phyloP scores from a whole-genome alignment of 2,113 vertebrate genomes.

The Atlantisia rogersi region DNA sequence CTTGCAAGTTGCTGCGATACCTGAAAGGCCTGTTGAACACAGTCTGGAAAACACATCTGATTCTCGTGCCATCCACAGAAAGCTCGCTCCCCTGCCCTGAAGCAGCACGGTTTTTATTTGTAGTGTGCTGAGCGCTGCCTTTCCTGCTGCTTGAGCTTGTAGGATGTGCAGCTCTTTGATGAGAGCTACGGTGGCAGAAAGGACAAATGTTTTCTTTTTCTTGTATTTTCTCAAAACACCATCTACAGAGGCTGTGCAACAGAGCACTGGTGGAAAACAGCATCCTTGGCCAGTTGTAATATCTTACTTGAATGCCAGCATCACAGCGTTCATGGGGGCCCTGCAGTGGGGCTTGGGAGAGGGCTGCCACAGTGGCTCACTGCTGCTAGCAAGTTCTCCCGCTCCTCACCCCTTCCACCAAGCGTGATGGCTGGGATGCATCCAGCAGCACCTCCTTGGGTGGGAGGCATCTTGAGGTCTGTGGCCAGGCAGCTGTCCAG shows the following conservation, averaged over 20 bases:
- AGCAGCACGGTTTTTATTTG: neutral
- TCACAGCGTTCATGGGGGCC: rapidly evolving
- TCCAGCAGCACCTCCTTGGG: neutral
- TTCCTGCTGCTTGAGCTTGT: neutral
- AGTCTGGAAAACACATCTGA: neutral
- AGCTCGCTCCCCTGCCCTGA: neutral
- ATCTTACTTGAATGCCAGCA: neutral
- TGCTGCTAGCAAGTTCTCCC: neutral
- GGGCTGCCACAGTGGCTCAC: neutral
- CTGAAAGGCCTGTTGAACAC: neutral
- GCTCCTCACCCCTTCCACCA: neutral
- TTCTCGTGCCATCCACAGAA: neutral
- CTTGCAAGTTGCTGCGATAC: neutral
- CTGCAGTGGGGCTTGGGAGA: neutral
- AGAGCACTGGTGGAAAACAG: neutral
- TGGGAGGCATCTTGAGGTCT: rapidly evolving
- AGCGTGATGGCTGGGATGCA: neutral
- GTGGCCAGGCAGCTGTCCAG: neutral
- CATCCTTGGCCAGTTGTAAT: neutral
- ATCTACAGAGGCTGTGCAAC: neutral
- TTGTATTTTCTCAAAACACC: neutral
- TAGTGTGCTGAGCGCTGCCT: neutral
- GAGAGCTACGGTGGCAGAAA: neutral
- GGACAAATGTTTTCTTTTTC: neutral
- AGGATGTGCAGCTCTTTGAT: neutral